These are phyloP conservation scores for Scotopteryx bipunctaria DNA, from an alignment of 2,888 invertebrate genomes.

Conservation along the genomic window DNA sequence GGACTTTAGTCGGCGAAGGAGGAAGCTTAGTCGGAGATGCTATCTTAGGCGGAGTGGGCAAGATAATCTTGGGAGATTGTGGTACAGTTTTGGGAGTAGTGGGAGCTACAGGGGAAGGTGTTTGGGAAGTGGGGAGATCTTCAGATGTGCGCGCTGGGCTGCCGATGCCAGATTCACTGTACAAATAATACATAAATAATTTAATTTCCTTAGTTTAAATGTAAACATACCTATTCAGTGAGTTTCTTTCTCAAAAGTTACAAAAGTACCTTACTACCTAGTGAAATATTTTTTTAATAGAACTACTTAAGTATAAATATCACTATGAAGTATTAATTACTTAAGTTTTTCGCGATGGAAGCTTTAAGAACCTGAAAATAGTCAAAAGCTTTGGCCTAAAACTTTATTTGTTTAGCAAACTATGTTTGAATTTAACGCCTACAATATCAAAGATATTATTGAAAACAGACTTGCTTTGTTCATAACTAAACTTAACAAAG, in stretches of 20 bases:
- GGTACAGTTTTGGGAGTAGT: constrained; percentile 21
- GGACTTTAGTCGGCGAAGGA: constrained; percentile 45
- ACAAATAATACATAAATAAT: constrained; percentile 5
- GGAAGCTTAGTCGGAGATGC: constrained; percentile 41
- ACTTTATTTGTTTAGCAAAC: background rate
- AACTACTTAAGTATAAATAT: too few species aligned
- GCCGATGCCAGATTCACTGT: constrained; percentile 75
- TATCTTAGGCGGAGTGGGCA: constrained; percentile 41
- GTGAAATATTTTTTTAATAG: too few species aligned
- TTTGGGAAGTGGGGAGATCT: constrained; percentile 67
- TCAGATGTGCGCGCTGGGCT: constrained; percentile 74
- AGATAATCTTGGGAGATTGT: constrained; percentile 37
- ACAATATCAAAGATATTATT: constrained; percentile 1
- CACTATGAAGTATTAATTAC: too few species aligned
- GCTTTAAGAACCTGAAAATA: background rate
- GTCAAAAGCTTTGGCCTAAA: background rate
- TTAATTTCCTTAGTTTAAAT: too few species aligned
- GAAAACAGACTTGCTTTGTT: constrained; percentile 9
- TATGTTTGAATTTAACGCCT: background rate
- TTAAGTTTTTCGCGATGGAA: background rate
- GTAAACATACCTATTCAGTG: too few species aligned
- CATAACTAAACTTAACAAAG: constrained; percentile 4
- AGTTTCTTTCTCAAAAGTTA: too few species aligned
- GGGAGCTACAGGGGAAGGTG: constrained; percentile 54
- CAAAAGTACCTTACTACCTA: too few species aligned